A percentile compares a stretch with the other conserved stretches of the same genome.
These are phyloP conservation scores for Chironomus striatipennis DNA, from an alignment of 1,140 invertebrate genomes.

Conservation along the genomic window DNA sequence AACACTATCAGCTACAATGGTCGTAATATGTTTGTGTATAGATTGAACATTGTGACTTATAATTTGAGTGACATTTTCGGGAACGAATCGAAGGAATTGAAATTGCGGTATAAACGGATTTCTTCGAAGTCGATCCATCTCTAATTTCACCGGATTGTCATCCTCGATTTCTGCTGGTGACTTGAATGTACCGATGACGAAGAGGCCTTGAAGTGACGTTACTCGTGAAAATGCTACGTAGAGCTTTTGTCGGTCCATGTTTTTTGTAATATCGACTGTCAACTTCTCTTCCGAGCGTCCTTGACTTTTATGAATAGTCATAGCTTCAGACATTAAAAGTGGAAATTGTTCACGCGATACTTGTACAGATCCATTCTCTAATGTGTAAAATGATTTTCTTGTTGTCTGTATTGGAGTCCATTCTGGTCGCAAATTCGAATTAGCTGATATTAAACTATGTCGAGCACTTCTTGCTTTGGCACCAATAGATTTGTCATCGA, in stretches of 20 bases:
- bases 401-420: neutral
- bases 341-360: neutral
- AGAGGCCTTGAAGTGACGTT: neutral
- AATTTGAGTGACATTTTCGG: neutral
- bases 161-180: neutral
- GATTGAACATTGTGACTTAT: neutral
- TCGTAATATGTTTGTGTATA: neutral
- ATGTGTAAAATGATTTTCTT: neutral
- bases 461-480: neutral
- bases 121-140: neutral
- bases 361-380: neutral
- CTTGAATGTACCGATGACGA: neutral
- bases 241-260: neutral
- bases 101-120: neutral
- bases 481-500: neutral
- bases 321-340: neutral
- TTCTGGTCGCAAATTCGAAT: neutral
- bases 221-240: neutral
- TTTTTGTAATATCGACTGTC: neutral
- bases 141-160: neutral
- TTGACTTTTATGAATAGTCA: neutral
- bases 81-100: neutral
- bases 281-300: neutral
- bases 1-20: neutral
- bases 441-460: neutral